Base-by-base conservation (phyloP, 1,140 invertebrate genomes). In the Octopus sinensis region DNA sequence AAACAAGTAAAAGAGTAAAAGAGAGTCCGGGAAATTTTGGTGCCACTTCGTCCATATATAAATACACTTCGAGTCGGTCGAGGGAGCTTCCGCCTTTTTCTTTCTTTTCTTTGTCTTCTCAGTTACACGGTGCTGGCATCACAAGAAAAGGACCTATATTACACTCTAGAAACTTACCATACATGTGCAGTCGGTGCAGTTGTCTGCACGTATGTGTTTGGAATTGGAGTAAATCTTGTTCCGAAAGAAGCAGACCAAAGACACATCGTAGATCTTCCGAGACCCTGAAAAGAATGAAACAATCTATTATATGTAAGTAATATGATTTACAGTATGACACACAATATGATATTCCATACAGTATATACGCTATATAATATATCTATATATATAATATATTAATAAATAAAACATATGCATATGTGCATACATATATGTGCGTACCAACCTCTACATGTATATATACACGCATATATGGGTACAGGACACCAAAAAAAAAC, bases 141-240 rank as follows among this genome's bases (percentile, higher is more conserved):
- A 43, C 30, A 43, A 43, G 30, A 43, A 43, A 43, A 43, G 30
- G 1, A 43, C 30, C 30, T 3, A 43, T 3, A 43, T 3, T 43
- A 43, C 30, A 43, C 30, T 43, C 30, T 43, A 77, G 23, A 6
- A 17, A 83, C 86, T 88, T 82, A 91, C 91, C 81, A 87, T 82
- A 86, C 96, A 98, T 3, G 92, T 93, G 90, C 96, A 98, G 53
- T 93, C 92, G 2, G 96, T 96, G 89, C 96, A 97, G 5, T 93
- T 92, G 87, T 97, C 96, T 17, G 94, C 92, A 53, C 92, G 91
- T 84, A 95, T 94, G 5, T 84, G 83, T 17, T 92, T 88, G 91
- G 17, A 91, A 89, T 87, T 83, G 76, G 85, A 86, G 81, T 94
- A 93, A 54, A 94, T 91, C 54, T 93, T 92, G 6, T 96, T 96